Evolutionary conservation across 2,797 vertebrate genomes (phyloP), one percentile per base, ranked within the genome.

Genomic region (Pantherophis vulpinus): DNA sequence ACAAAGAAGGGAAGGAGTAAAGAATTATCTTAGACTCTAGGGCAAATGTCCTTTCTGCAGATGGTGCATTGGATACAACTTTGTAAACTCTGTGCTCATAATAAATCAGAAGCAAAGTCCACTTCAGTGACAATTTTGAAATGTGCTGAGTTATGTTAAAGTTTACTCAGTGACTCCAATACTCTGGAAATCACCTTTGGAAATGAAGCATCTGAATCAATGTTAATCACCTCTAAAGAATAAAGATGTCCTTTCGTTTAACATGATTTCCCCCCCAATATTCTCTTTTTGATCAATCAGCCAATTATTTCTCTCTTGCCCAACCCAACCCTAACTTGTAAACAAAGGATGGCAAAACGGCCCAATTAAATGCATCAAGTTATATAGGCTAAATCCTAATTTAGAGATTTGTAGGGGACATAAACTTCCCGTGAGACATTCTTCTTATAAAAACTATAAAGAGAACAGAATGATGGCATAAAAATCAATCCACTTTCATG

Each of bases 401-500:
- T 96, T 93, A 66, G 56, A 92, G 88, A 90, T 94, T 96, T 95
- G 63, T 42, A 92, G 86, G 56, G 89, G 88, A 95, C 74, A 93
- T 32, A 92, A 95, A 95, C 94, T 94, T 96, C 93, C 95, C 92
- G 93, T 94, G 87, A 91, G 93, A 93, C 51, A 2, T 96, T 96
- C 95, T 86, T 95, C 94, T 92, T 92, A 95, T 94, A 96, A 95
- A 96, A 96, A 96, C 93, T 96, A 95, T 94, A 94, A 95, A 96
- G 93, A 90, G 59, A 94, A 91, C 94, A 96, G 92, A 92, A 96
- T 95, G 29, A 95, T 90, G 92, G 58, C 94, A 97, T 93, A 95
- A 97, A 92, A 97, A 96, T 97, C 95, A 94, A 96, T 96, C 91
- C 63, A 93, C 92, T 96, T 96, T 95, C 56, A 95, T 94, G 95